Base-by-base conservation (phyloP, 2,888 invertebrate genomes). In the Pollenia griseotomentosa region DNA sequence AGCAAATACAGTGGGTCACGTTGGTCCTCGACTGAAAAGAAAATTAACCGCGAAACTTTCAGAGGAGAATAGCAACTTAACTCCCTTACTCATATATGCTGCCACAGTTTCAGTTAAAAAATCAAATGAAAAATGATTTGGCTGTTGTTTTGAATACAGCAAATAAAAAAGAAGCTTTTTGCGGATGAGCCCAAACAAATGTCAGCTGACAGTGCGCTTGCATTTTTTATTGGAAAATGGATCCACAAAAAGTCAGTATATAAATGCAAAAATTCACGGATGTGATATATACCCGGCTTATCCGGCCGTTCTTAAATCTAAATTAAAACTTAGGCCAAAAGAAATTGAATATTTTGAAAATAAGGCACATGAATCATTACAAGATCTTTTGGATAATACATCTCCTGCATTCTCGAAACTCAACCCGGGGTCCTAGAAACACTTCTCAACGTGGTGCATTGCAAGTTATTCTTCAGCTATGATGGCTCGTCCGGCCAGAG, bases 1-100 rank as follows among this genome's bases (percentile, higher is more conserved):
- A 51, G 14, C 57, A 79, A 84, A 79, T 79, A 84, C 79, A 78
- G 46, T 78, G 73, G 79, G 84, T 83, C 83, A 70, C 75, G 71
- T 71, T 83, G 78, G 71, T 77, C 77, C 66, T 70, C 83, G 77
- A 63, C 77, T 83, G n/a, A 83, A 83, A 83, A 19, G 19, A 19
- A 19, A 19, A 19, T 19, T 19, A 19, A 2, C 19, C 19, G 19
- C 19, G 19, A 2, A 19, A 19, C 19, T 19, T 19, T 19, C 19
- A 19, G 19, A 19, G 19, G 19, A 19, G 19, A 19, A 19, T 19
- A 19, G 2, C 19, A 19, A 19, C 19, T 19, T 19, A 19, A 19
- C 19, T 19, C 19, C 19, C 19, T 73, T 81, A 73, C 81, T 82
- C 55, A 65, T 81, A 74, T 74, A 82, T 74, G 73, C 81, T 65